Base-by-base conservation (phyloP, 1,140 invertebrate genomes). In the Steinernema feltiae region DNA sequence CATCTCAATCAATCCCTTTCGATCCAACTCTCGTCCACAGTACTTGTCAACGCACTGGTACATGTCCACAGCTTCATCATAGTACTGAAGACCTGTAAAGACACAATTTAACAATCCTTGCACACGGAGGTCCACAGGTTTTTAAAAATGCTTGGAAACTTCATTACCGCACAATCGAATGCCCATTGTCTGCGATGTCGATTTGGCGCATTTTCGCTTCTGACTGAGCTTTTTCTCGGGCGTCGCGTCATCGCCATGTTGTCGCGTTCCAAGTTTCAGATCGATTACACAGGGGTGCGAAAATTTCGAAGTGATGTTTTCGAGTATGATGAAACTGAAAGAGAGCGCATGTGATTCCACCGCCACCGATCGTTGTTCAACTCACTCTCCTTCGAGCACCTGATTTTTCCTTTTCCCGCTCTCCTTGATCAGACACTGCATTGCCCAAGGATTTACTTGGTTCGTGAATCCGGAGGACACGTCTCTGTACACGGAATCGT, bases 181-280 rank as follows among this genome's bases (percentile, higher is more conserved):
- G 1, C 94, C 94, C 7, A 97, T 89, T 0, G 91, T 90, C 0
- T 91, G 92, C 0, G 93, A 95, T 0, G 94, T 97, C 81, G 92
- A 93, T 24, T 91, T 91, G 32, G 92, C 92, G 86, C 94, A 95
- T 87, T 95, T 95, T 63, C 92, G 92, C 86, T 94, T 94, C 88
- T 96, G 93, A 85, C 93, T 92, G 79, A 88, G 90, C 69, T 91
- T 90, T 87, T 97, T 97, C 84, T 94, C 92, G 0, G 93, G 92
- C 2, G 92, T 91, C 0, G 93, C 93, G 87, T 95, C 93, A 87
- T 95, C 94, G n/a, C 93, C 93, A 86, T 96, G 93, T 86, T 96
- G 94, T 69, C 94, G 89, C 29, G 93, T 95, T 32, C 94, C 94
- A 93, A 97, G 94, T 89, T 97, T 97, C 76, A 97, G 88, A 86